Evolutionary conservation across 2,888 invertebrate species (phyloP).

Genomic region (Drosophila picticornis): DNA sequence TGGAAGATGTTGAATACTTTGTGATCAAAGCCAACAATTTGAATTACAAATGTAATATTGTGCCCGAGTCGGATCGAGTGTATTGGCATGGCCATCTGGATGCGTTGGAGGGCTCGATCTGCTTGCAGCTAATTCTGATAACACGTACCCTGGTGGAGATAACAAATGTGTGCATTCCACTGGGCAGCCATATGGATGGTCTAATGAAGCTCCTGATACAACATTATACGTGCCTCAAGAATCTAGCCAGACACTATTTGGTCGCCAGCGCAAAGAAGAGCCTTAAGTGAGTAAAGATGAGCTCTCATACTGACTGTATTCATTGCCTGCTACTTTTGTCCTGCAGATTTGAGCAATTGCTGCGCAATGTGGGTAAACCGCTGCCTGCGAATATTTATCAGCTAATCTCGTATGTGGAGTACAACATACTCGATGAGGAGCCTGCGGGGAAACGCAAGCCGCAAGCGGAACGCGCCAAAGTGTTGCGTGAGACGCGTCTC

Average conservation of each 20-base stretch:
- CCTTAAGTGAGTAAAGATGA: conserved; percentile 67
- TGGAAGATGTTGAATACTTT: conserved; percentile 84
- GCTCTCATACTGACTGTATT: not conserved
- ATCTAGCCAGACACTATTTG: conserved; percentile 88
- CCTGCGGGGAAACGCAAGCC: conserved; percentile 83
- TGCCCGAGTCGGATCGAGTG: conserved; percentile 85
- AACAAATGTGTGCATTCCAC: conserved; percentile 86
- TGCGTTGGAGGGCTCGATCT: conserved; percentile 87
- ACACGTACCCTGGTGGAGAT: conserved; percentile 86
- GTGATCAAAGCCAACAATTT: conserved; percentile 85
- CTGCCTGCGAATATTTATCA: conserved; percentile 86
- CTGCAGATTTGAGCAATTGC: conserved; percentile 86
- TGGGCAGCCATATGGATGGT: conserved; percentile 87
- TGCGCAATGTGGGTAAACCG: conserved; percentile 87
- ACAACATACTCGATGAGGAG: conserved; percentile 83
- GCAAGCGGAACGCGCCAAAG: conserved; percentile 86
- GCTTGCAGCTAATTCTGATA: conserved; percentile 87
- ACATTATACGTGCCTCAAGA: conserved; percentile 86
- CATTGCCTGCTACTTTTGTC: conserved; percentile 6
- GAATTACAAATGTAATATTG: conserved; percentile 85
- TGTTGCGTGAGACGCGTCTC: conserved; percentile 87
- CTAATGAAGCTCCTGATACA: conserved; percentile 87
- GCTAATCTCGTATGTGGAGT: conserved; percentile 87
- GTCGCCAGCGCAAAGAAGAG: conserved; percentile 84
- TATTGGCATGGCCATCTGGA: conserved; percentile 86